Conservation (phyloP, 2,113 vertebrate species). For the Rhabdomys dilectus region DNA sequence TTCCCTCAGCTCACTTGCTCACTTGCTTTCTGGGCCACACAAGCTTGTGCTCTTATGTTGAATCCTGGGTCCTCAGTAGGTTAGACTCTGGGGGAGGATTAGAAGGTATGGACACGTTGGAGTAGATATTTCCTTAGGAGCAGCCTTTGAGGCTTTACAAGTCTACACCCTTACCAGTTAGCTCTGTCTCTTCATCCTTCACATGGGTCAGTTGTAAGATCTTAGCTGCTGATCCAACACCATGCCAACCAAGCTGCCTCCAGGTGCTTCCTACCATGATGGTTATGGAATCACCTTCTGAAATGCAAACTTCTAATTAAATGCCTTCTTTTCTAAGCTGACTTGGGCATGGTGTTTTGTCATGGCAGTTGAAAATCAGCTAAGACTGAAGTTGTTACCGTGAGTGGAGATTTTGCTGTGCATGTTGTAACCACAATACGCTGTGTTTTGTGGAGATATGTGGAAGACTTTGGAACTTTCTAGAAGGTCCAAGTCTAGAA, state of each 20-base stretch:
- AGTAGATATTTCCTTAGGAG: neutral
- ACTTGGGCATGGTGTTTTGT: neutral
- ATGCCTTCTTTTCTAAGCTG: neutral
- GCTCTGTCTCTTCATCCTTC: neutral
- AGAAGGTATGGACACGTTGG: neutral
- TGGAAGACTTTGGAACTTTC: neutral
- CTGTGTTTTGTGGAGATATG: neutral
- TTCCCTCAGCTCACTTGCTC: slow-evolving; percentile 29
- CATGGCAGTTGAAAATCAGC: neutral
- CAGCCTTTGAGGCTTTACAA: neutral
- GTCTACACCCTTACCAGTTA: neutral
- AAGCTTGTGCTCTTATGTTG: too few relatives aligned
- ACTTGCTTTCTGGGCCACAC: neutral
- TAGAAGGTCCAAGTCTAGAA: neutral
- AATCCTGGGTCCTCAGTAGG: neutral
- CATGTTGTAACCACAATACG: neutral
- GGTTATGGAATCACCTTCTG: neutral
- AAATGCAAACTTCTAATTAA: neutral
- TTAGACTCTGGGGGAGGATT: neutral
- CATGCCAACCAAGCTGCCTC: neutral
- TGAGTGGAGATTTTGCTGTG: neutral
- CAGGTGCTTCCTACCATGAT: neutral
- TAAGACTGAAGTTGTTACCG: neutral
- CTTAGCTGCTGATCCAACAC: too few relatives aligned
- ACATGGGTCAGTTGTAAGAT: neutral